A percentile compares a stretch with the other conserved stretches of the same genome.
phyloP scores from a whole-genome alignment of 2,797 vertebrate species.

The Pristis pectinata region DNA sequence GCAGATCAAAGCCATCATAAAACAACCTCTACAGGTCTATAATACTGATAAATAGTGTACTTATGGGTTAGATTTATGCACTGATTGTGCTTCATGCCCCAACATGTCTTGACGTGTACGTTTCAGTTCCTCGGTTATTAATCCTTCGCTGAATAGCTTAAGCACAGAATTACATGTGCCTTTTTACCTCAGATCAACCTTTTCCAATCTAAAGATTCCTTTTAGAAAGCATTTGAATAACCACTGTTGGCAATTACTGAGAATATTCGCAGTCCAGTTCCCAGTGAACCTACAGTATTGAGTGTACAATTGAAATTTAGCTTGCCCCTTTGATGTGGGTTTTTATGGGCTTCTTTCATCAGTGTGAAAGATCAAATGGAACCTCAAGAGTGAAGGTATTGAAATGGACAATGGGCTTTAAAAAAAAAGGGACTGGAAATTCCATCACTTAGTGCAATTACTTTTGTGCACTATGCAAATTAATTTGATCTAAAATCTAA shows the following conservation, averaged over 20 bases:
- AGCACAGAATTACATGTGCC: not conserved
- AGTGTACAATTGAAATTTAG: not conserved
- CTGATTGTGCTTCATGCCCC: conserved; percentile 1
- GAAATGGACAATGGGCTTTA: not conserved
- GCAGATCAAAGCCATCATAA: conserved; percentile 30
- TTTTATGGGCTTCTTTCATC: conserved; percentile 4
- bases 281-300: not conserved
- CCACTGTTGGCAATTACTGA: not conserved
- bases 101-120: conserved; percentile 14
- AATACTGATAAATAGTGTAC: conserved; percentile 19
- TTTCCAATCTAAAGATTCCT: not conserved
- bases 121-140: not conserved
- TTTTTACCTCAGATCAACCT: not conserved
- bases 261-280: not conserved
- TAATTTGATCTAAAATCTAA: too few relatives aligned
- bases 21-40: too few relatives aligned
- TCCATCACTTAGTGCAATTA: too few relatives aligned
- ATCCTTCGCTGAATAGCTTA: not conserved
- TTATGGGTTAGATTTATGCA: not conserved
- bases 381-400: conserved; percentile 1
- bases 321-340: not conserved
- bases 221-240: not conserved
- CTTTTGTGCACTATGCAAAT: too few relatives aligned
- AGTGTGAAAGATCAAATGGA: not conserved
- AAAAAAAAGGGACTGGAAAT: too few relatives aligned